A percentile compares a stretch with the other conserved stretches of the same genome.
Evolutionary conservation across 2,797 vertebrate genomes (phyloP).

Genomic region (Mormyrops attenuatus): DNA sequence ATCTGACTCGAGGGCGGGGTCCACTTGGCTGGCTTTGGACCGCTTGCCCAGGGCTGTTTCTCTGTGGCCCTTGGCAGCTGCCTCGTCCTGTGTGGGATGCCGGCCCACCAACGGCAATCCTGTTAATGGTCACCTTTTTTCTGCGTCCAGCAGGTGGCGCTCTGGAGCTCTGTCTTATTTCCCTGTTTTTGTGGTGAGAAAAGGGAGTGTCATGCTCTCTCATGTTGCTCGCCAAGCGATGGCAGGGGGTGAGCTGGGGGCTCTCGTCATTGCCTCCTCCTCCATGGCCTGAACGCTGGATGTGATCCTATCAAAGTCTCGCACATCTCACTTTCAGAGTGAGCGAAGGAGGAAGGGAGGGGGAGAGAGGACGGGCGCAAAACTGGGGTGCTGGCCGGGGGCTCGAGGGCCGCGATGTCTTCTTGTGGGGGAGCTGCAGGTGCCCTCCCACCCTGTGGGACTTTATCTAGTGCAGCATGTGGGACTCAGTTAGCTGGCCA

Average conservation of each 20-base stretch:
- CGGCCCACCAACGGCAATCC: background rate
- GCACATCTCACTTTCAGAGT: background rate
- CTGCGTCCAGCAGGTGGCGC: conserved; percentile 22
- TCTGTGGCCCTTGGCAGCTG: background rate
- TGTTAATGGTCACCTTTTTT: conserved; percentile 38
- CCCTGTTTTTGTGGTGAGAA: conserved; percentile 1
- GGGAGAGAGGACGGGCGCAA: too few relatives aligned
- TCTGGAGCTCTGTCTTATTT: conserved; percentile 27
- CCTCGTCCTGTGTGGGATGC: background rate
- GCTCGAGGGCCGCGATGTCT: background rate
- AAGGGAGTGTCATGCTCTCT: conserved; percentile 16
- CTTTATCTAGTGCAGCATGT: background rate
- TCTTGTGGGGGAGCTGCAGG: background rate
- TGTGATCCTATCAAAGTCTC: background rate
- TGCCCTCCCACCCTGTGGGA: background rate
- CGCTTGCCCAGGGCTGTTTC: background rate
- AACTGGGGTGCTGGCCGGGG: background rate
- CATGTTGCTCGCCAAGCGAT: conserved; percentile 20
- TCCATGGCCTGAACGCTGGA: background rate
- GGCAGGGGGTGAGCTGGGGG: background rate
- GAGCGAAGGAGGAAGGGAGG: too few relatives aligned
- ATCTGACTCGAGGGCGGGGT: background rate
- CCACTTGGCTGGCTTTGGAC: background rate
- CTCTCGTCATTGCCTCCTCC: background rate
- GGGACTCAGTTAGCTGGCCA: background rate